Percentiles rank a stretch among this genome's conserved stretches.
These are phyloP conservation scores for Engraulis encrasicolus DNA, from an alignment of 2,113 vertebrate species.

Conservation along the genomic window DNA sequence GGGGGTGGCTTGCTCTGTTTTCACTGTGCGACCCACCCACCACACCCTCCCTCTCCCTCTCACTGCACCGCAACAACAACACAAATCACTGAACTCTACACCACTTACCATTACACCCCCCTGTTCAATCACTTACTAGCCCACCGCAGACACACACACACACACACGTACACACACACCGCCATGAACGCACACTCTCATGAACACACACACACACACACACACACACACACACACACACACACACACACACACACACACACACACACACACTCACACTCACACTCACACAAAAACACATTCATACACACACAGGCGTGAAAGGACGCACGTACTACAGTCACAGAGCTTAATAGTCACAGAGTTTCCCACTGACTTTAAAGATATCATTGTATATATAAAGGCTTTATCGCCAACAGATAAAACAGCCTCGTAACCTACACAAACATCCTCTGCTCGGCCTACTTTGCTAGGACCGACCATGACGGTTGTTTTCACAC, in stretches of 20 bases:
- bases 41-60: neutral
- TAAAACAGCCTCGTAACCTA: neutral
- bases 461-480: neutral
- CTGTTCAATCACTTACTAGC: neutral
- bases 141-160: neutral
- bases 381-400: neutral
- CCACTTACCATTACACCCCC: no score
- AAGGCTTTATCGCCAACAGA: neutral
- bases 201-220: neutral
- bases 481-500: neutral
- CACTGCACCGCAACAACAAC: conserved; percentile 7
- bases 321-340: no score
- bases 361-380: neutral
- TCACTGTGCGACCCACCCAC: conserved; percentile 9
- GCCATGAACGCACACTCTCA: no score
- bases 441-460: neutral
- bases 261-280: neutral
- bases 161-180: neutral
- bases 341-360: neutral
- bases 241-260: neutral
- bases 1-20: conserved; percentile 24
- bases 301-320: no score
- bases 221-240: neutral
- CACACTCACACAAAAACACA: neutral
- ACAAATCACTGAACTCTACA: neutral